phyloP scores from a whole-genome alignment of 2,797 vertebrate genomes.

The Percopsis omiscomaycus region DNA sequence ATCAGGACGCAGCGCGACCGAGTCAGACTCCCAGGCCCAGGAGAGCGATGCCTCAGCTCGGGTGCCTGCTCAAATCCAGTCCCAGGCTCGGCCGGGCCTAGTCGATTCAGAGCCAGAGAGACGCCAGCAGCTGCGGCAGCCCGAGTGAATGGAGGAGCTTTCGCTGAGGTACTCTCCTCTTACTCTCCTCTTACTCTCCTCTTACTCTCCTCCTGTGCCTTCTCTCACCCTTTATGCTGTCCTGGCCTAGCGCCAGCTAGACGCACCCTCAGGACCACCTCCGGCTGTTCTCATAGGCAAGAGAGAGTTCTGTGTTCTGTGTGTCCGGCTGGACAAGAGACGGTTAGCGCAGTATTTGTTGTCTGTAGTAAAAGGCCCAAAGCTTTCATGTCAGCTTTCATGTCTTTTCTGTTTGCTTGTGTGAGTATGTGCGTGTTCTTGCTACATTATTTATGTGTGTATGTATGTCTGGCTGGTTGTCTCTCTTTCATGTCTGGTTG shows the following conservation, averaged over 20 bases:
- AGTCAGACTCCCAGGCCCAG: conserved; percentile 61
- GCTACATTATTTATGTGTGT: not conserved
- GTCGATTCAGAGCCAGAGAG: conserved; percentile 40
- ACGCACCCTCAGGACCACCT: conserved; percentile 61
- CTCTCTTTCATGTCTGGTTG: not conserved
- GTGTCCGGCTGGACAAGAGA: conserved; percentile 14
- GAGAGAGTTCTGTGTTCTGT: conserved; percentile 9
- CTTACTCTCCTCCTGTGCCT: conserved; percentile 2
- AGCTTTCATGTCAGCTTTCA: too few species aligned
- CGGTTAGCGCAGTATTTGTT: conserved; percentile 18
- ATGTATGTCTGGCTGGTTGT: not conserved
- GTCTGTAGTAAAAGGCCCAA: conserved; percentile 17
- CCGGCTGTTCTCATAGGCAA: not conserved
- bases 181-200: not conserved
- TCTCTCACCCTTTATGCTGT: conserved; percentile 19
- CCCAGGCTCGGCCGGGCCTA: conserved; percentile 47
- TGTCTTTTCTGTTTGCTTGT: conserved; percentile 2
- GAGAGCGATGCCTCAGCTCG: conserved; percentile 51
- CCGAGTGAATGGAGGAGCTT: conserved; percentile 57
- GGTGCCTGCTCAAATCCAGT: conserved; percentile 44
- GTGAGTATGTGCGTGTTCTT: not conserved
- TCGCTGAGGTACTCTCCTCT: conserved; percentile 79
- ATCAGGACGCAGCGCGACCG: conserved; percentile 86
- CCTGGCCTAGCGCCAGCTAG: conserved; percentile 49
- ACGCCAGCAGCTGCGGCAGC: conserved; percentile 40